These are phyloP conservation scores for Penaeus vannamei DNA, from an alignment of 1,140 invertebrate genomes.

Conservation along the genomic window DNA sequence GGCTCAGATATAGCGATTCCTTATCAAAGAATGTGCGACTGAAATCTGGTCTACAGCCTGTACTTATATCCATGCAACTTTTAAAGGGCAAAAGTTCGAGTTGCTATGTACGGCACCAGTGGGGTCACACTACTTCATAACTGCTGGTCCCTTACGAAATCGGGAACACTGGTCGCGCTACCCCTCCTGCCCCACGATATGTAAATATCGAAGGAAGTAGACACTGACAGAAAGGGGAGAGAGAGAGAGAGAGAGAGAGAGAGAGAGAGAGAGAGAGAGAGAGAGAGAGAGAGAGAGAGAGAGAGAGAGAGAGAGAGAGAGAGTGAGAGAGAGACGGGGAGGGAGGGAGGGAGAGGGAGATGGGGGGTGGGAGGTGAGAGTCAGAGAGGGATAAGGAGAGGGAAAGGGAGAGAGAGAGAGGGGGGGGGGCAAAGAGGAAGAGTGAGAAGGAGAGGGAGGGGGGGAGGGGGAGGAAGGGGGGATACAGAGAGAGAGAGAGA, in stretches of 20 bases:
- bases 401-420: background rate
- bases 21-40: too few species aligned
- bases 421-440: background rate
- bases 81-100: too few species aligned
- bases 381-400: slow-evolving; percentile 2
- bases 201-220: background rate
- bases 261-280: background rate
- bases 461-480: background rate
- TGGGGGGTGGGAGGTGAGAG: too few species aligned
- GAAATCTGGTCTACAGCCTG: too few species aligned
- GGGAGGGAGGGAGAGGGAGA: too few species aligned
- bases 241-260: slow-evolving; percentile 35
- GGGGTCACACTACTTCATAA: too few species aligned
- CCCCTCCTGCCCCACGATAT: too few species aligned
- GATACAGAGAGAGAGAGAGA: too few species aligned
- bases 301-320: background rate
- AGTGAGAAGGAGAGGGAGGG: background rate
- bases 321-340: slow-evolving; percentile 17
- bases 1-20: too few species aligned
- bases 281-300: background rate
- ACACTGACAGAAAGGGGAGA: background rate
- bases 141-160: too few species aligned
- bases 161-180: background rate
- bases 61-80: too few species aligned
- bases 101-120: too few species aligned